These are phyloP conservation scores for Synergus japonicus DNA, from an alignment of 2,888 invertebrate genomes.

Conservation along the genomic window DNA sequence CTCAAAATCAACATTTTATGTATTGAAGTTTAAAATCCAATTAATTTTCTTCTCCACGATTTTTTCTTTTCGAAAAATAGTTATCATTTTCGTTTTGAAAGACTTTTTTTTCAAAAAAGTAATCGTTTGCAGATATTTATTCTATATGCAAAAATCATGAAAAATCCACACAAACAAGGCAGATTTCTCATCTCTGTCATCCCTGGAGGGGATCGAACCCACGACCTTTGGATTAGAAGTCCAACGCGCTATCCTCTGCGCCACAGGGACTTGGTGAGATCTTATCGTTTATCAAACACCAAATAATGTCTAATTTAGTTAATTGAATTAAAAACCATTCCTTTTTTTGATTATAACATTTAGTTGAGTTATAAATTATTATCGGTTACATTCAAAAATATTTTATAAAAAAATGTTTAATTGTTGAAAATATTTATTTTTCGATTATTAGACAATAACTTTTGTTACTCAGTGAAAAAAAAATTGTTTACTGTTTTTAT, in stretches of 20 bases:
- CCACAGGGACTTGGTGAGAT: constrained; percentile 71
- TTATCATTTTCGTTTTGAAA: too few relatives aligned
- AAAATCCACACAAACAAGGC: constrained; percentile 35
- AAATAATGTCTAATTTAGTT: not conserved
- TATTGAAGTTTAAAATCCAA: not conserved
- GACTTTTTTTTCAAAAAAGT: not conserved
- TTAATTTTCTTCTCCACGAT: not conserved
- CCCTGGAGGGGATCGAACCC: constrained; percentile 77
- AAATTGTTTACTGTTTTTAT: not conserved
- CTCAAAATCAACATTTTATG: not conserved
- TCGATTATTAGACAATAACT: too few relatives aligned
- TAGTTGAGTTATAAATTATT: not conserved
- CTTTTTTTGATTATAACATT: not conserved
- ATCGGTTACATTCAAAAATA: too few relatives aligned
- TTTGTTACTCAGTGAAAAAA: too few relatives aligned
- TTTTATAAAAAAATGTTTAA: too few relatives aligned
- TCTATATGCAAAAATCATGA: not conserved
- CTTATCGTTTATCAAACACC: not conserved
- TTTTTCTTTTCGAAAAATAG: too few relatives aligned
- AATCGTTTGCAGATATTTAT: not conserved
- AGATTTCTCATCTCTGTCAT: constrained; percentile 57
- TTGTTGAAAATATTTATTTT: too few relatives aligned
- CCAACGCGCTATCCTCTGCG: constrained; percentile 77
- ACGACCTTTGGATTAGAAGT: constrained; percentile 77
- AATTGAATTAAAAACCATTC: too few relatives aligned